These are phyloP conservation scores for Emydocephalus ijimae DNA, from an alignment of 2,113 vertebrate genomes.

Conservation along the genomic window DNA sequence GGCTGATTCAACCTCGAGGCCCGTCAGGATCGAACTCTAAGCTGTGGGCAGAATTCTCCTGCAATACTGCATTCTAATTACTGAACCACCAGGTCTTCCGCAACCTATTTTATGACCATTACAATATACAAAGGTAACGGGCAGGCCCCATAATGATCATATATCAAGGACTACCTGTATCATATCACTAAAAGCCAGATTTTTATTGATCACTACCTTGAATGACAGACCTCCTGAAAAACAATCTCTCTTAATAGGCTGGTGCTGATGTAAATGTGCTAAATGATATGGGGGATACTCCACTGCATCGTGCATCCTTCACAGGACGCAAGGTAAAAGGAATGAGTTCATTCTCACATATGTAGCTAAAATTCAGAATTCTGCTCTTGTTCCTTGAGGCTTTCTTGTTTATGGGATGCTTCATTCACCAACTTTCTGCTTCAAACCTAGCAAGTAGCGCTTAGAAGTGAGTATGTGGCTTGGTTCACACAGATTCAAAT, in stretches of 20 bases:
- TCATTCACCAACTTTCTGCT: background rate
- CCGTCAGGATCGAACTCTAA: background rate
- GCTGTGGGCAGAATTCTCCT: background rate
- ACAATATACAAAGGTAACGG: background rate
- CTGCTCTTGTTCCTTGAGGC: background rate
- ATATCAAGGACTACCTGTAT: background rate
- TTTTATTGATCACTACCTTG: background rate
- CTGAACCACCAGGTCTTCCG: background rate
- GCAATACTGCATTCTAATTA: background rate
- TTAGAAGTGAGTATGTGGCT: background rate
- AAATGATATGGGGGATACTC: slow-evolving; percentile 87
- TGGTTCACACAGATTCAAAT: background rate
- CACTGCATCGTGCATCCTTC: slow-evolving; percentile 84
- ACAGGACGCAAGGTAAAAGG: slow-evolving; percentile 82
- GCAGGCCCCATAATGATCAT: background rate
- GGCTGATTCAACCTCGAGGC: background rate
- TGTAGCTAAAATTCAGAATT: background rate
- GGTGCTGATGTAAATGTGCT: slow-evolving; percentile 83
- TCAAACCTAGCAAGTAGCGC: background rate
- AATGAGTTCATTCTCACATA: background rate
- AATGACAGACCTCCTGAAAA: background rate
- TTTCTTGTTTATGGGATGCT: background rate
- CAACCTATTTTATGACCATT: background rate
- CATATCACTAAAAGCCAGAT: background rate
- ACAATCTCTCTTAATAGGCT: slow-evolving; percentile 70